Evolutionary conservation across 2,113 vertebrate species (phyloP), one percentile per base, ranked within the genome.

Genomic region (human (Homo sapiens)): DNA sequence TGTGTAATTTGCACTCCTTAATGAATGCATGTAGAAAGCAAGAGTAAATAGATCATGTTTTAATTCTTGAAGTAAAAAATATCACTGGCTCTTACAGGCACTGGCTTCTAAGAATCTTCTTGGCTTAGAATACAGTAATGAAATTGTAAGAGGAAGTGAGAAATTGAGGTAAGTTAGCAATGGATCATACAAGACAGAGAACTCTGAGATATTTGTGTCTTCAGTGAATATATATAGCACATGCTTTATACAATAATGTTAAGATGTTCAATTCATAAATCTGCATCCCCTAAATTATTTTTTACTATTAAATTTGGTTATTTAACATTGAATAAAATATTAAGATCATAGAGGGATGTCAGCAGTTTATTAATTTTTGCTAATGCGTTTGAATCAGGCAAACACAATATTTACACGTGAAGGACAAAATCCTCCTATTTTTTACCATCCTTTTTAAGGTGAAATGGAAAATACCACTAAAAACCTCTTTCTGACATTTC

Each of bases 1-100:
- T 66, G 90, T 85, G 23, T 38, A 68, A 95, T 95, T 55, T 86
- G n/a, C 43, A 90, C 90, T 95, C 92, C 59, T 88, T 90, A 73
- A 52, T 25, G 6, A 84, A 90, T 61, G 52, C 81, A 73, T 52
- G 23, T 18, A n/a, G 18, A 85, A 90, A 96, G 78, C 64, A 90
- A 90, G 27, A 95, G 76, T 94, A 96, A 91, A 95, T 38, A 72
- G 40, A 84, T 66, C 73, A 78, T 66, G 20, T 68, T 91, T 73
- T 75, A 66, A 50, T 91, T 70, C 90, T 90, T 92, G n/a, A 78
- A 76, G 35, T 57, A 43, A 92, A 92, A 61, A 35, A 48, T 35
- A 32, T 30, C 25, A 81, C 40, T 88, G 66, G 50, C 35, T 85
- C 23, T 75, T 82, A 2, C 16, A 59, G 72, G 22, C 35, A 72